phyloP scores from a whole-genome alignment of 1,140 invertebrate species.

The Magallana ariakensis region DNA sequence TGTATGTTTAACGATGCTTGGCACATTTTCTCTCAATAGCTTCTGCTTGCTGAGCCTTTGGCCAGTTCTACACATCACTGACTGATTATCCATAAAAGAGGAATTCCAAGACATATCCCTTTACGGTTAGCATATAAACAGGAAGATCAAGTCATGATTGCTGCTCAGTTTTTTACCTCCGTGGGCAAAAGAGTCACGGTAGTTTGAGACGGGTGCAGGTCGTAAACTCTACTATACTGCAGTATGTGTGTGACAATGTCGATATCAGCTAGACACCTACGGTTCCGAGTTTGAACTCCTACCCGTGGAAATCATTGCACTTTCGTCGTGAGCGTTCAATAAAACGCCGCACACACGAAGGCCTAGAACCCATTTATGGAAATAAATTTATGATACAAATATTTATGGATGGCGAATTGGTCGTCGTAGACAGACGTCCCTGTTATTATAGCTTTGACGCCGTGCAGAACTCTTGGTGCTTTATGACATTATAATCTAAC shows the following conservation, averaged over 20 bases:
- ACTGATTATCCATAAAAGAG: not conserved
- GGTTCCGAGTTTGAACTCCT: conserved; percentile 29
- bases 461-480: no score
- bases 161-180: not conserved
- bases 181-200: conserved; percentile 29
- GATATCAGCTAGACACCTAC: not conserved
- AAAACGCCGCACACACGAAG: not conserved
- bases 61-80: not conserved
- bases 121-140: not conserved
- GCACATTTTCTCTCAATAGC: not conserved
- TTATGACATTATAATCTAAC: no score
- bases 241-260: not conserved
- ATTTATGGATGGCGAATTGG: not conserved
- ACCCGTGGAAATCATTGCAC: not conserved
- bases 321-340: not conserved
- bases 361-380: no score
- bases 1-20: not conserved
- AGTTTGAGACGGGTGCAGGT: not conserved
- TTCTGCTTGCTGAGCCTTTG: not conserved
- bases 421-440: no score
- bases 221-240: not conserved
- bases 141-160: not conserved
- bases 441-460: no score
- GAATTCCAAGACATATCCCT: conserved; percentile 9
- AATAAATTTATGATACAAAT: not conserved